phyloP scores from a whole-genome alignment of 2,888 invertebrate species.

The Drosophila monieri region DNA sequence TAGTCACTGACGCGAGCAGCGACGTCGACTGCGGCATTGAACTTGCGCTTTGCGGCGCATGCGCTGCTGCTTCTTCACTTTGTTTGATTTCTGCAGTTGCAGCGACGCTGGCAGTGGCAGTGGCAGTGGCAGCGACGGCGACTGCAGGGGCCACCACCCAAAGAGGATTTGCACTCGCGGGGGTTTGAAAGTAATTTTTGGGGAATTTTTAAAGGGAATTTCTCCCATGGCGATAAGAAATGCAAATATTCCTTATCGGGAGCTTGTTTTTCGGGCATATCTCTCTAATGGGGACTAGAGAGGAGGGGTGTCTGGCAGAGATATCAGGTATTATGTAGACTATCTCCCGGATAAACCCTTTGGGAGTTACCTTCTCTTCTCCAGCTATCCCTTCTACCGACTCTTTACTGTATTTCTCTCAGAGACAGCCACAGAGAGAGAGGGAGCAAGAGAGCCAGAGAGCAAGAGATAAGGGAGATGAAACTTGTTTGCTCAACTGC shows the following conservation, averaged over 20 bases:
- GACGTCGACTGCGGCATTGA: conserved; percentile 29
- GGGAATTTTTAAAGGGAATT: conserved; percentile 2
- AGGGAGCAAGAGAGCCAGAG: neutral
- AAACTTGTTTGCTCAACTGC: conserved; percentile 61
- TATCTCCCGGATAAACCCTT: neutral
- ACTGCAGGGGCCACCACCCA: conserved; percentile 25
- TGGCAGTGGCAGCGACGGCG: conserved; percentile 19
- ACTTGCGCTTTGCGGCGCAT: conserved; percentile 48
- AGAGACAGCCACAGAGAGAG: conserved; percentile 1
- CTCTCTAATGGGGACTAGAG: neutral
- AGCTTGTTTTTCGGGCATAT: neutral
- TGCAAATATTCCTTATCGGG: conserved; percentile 12
- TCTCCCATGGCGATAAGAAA: conserved; percentile 4
- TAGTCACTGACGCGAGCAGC: conserved; percentile 47
- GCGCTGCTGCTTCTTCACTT: conserved; percentile 52
- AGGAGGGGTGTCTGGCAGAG: neutral
- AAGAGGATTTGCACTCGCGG: neutral
- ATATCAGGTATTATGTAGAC: neutral
- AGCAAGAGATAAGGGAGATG: conserved; percentile 39
- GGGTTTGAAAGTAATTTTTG: conserved; percentile 1
- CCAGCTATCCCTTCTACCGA: neutral
- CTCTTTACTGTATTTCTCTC: conserved; percentile 14
- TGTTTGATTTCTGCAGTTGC: conserved; percentile 29
- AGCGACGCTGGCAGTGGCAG: conserved; percentile 21
- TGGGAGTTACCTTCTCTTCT: no score